Conservation (phyloP, 2,113 vertebrate species). For the Platycercus adscitus region DNA sequence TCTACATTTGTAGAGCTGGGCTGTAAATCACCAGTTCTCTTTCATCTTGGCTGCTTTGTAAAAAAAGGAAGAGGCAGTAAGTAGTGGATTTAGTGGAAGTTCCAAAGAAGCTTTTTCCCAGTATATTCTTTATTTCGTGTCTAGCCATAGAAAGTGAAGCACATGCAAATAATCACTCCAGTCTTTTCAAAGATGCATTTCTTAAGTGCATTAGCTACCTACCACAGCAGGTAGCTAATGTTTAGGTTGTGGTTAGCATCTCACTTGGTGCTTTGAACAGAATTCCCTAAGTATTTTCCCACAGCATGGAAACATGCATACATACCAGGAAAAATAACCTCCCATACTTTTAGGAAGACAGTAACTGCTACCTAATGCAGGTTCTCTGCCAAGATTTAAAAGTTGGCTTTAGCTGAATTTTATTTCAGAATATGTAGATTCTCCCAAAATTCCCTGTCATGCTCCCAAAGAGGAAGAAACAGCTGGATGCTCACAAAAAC, state of each 20-base stretch:
- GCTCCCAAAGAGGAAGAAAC: neutral
- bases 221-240: neutral
- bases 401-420: neutral
- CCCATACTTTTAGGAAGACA: neutral
- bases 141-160: neutral
- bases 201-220: neutral
- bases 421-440: neutral
- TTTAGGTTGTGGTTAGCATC: neutral
- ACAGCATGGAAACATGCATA: neutral
- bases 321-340: neutral
- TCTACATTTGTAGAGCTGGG: neutral
- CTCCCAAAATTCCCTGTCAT: neutral
- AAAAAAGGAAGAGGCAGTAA: neutral
- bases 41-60: conserved; percentile 29
- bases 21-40: conserved; percentile 48
- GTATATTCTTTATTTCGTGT: neutral
- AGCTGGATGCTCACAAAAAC: neutral
- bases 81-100: neutral
- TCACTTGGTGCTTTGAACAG: neutral
- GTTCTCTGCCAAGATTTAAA: neutral
- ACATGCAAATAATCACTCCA: neutral
- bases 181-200: neutral
- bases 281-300: neutral
- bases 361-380: neutral
- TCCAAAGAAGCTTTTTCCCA: neutral